phyloP scores from a whole-genome alignment of 92 coral and sea anemone species.

The Porites lobata region DNA sequence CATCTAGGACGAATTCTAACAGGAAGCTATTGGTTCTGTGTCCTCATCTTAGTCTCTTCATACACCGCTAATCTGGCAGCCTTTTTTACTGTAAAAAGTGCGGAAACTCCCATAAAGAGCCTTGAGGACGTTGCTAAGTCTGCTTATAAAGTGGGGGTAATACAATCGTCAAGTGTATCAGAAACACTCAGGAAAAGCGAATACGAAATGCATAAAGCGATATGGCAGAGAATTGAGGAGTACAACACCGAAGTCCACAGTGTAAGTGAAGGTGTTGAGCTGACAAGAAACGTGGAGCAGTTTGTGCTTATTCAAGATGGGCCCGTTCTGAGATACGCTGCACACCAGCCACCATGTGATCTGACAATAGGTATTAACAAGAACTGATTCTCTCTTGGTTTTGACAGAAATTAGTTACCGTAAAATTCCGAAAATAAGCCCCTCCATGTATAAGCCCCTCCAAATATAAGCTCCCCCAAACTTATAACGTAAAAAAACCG shows the following conservation, averaged over 20 bases:
- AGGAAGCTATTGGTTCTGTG: conserved; percentile 79
- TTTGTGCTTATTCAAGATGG: conserved; percentile 70
- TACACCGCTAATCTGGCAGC: conserved; percentile 86
- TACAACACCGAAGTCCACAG: conserved; percentile 48
- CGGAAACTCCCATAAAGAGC: conserved; percentile 22
- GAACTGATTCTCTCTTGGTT: too few relatives aligned
- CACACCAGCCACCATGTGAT: conserved; percentile 67
- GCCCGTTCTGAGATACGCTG: conserved; percentile 65
- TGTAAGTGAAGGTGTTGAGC: conserved; percentile 53
- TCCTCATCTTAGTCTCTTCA: conserved; percentile 73
- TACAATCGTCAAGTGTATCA: conserved; percentile 49
- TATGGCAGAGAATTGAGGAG: conserved; percentile 62
- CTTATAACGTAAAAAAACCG: too few relatives aligned
- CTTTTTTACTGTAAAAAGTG: conserved; percentile 63
- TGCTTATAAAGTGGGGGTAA: conserved; percentile 61
- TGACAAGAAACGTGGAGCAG: conserved; percentile 61
- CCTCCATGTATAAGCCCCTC: too few relatives aligned
- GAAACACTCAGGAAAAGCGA: conserved; percentile 63
- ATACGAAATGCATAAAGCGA: conserved; percentile 55
- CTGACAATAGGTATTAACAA: conserved; percentile 56
- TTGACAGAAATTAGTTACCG: too few relatives aligned
- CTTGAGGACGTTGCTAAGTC: conserved; percentile 66
- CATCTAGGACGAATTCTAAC: conserved; percentile 69
- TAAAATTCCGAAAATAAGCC: too few relatives aligned
- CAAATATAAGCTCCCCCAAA: too few relatives aligned